Percentiles rank a stretch among this genome's conserved stretches.
Conservation (phyloP, 2,113 vertebrate genomes). For the Pelobates fuscus region DNA sequence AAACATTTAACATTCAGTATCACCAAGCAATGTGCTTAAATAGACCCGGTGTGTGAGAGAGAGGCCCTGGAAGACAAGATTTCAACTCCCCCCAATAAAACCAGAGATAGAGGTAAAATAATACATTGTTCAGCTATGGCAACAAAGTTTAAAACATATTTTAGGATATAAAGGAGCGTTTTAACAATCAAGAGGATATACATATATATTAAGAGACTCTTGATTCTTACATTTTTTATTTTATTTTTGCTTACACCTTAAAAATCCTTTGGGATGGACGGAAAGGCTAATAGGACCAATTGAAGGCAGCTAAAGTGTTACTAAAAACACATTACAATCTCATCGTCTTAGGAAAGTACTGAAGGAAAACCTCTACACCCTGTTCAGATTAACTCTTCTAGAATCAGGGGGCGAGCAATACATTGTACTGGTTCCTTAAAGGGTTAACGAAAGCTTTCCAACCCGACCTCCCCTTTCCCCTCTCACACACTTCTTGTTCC, state of each 20-base stretch:
- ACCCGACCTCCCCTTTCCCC: background rate
- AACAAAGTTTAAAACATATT: slow-evolving; percentile 3
- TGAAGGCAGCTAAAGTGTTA: slow-evolving; percentile 44
- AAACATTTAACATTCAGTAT: background rate
- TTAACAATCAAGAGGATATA: slow-evolving; percentile 10
- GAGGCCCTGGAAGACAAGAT: background rate
- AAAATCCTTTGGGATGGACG: background rate
- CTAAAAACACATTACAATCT: slow-evolving; percentile 46
- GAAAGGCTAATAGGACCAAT: slow-evolving; percentile 21
- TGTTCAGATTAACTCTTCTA: background rate
- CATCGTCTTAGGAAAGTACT: slow-evolving; percentile 33
- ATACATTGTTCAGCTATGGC: slow-evolving; percentile 41
- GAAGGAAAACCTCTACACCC: background rate
- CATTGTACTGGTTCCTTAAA: background rate
- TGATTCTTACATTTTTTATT: slow-evolving; percentile 8
- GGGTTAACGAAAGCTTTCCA: slow-evolving; percentile 4
- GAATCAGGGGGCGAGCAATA: background rate
- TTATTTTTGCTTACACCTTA: slow-evolving; percentile 4
- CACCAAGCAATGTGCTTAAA: background rate
- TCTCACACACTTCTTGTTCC: background rate
- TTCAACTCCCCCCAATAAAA: background rate
- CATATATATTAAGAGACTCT: slow-evolving; percentile 15
- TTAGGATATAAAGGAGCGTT: background rate
- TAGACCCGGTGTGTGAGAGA: background rate
- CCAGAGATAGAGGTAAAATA: slow-evolving; percentile 15